phyloP scores from a whole-genome alignment of 2,888 invertebrate species.

The Andrena bucephala region DNA sequence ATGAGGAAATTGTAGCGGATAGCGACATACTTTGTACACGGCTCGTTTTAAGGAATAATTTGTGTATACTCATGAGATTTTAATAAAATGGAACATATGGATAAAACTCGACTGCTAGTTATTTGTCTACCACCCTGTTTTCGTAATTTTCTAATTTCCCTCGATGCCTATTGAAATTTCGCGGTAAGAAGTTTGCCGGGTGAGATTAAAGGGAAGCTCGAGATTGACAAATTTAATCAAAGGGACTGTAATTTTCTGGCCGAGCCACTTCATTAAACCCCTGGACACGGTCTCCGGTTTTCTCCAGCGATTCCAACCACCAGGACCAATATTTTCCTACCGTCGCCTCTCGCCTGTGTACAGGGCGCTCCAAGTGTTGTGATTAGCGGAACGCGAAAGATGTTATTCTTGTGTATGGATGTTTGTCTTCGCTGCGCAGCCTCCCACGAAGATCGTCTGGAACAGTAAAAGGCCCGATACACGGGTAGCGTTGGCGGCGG shows the following conservation, averaged over 20 bases:
- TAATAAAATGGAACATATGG: slow-evolving; percentile 53
- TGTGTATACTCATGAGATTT: slow-evolving; percentile 60
- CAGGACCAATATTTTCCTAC: slow-evolving; percentile 72
- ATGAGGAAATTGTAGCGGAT: background rate
- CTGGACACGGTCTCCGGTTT: slow-evolving; percentile 24
- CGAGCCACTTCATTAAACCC: slow-evolving; percentile 41
- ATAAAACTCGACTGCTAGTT: too few species aligned
- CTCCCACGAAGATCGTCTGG: slow-evolving; percentile 75
- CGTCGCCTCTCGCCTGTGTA: slow-evolving; percentile 63
- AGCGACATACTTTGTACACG: slow-evolving; percentile 31
- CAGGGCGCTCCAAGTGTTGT: slow-evolving; percentile 71
- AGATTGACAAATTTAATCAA: background rate
- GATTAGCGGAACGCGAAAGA: slow-evolving; percentile 74
- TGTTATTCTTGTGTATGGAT: slow-evolving; percentile 83
- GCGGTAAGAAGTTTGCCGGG: background rate
- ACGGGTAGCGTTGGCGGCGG: slow-evolving; percentile 35
- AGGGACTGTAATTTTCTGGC: background rate
- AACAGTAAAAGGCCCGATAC: slow-evolving; percentile 71
- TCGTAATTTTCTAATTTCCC: too few species aligned
- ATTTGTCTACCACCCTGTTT: too few species aligned
- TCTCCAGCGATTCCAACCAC: slow-evolving; percentile 43
- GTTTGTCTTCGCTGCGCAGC: slow-evolving; percentile 79
- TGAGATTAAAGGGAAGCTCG: background rate
- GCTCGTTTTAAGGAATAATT: slow-evolving; percentile 38
- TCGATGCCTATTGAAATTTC: background rate